phyloP scores from a whole-genome alignment of 2,888 invertebrate species.

The Perdita meconis region DNA sequence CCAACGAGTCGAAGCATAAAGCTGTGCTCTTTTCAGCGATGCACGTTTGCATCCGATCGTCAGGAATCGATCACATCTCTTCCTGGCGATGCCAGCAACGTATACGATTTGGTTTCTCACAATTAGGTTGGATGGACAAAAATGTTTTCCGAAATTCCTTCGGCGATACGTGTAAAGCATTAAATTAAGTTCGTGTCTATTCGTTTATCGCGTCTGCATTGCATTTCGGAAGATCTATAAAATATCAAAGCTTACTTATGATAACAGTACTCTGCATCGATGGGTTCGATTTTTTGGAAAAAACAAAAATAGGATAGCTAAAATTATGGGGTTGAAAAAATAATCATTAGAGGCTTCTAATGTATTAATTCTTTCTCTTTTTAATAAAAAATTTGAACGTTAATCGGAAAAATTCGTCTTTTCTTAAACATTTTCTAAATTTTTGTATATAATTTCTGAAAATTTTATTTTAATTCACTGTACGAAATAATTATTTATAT shows the following conservation, averaged over 20 bases:
- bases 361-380: no score
- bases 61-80: slow-evolving; percentile 60
- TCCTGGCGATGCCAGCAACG: slow-evolving; percentile 29
- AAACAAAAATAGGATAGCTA: no score
- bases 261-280: background rate
- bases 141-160: slow-evolving; percentile 32
- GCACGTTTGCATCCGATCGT: slow-evolving; percentile 59
- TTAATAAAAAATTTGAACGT: no score
- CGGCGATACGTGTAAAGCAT: slow-evolving; percentile 24
- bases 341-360: no score
- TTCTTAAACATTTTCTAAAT: no score
- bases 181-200: slow-evolving; percentile 14
- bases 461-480: no score
- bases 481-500: no score
- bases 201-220: slow-evolving; percentile 20
- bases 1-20: slow-evolving; percentile 20
- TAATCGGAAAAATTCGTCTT: no score
- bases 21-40: slow-evolving; percentile 59
- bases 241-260: background rate
- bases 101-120: slow-evolving; percentile 50
- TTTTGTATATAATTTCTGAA: no score
- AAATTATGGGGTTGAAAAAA: no score
- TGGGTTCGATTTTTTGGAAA: no score
- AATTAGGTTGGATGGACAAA: slow-evolving; percentile 1
- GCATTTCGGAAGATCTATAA: background rate